These are phyloP conservation scores for Plumapathes pennacea DNA, from an alignment of 92 coral and sea anemone genomes.

Conservation along the genomic window DNA sequence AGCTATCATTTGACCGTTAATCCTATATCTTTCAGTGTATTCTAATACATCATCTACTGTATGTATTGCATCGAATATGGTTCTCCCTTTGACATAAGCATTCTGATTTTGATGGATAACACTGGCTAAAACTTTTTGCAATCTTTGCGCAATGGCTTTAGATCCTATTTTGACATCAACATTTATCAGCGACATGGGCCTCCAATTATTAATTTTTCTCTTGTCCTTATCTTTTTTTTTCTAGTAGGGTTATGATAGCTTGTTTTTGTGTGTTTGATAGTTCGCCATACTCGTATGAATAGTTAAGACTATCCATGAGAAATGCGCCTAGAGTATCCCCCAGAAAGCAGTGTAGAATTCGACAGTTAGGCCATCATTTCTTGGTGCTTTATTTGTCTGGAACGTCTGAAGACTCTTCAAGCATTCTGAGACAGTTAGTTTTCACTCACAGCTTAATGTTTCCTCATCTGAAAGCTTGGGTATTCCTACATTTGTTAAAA, in stretches of 20 bases:
- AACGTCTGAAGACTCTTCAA: no score
- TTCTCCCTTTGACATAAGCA: slow-evolving; percentile 41
- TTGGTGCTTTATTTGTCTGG: no score
- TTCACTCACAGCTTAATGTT: slow-evolving; percentile 4
- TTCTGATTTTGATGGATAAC: slow-evolving; percentile 27
- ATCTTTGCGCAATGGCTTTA: slow-evolving; percentile 21
- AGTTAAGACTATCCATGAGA: slow-evolving; percentile 31
- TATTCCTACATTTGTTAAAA: slow-evolving; percentile 2
- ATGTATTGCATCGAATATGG: slow-evolving; percentile 21
- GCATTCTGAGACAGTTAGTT: no score
- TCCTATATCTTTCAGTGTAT: slow-evolving; percentile 1
- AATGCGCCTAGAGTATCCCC: slow-evolving; percentile 30
- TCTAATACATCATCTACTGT: slow-evolving; percentile 22
- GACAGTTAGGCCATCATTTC: slow-evolving; percentile 13
- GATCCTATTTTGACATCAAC: slow-evolving; percentile 28
- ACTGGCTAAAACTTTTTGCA: slow-evolving; percentile 8
- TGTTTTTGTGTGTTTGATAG: slow-evolving; percentile 32
- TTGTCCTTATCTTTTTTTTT: slow-evolving; percentile 40
- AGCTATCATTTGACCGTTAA: slow-evolving; percentile 2
- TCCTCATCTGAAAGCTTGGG: slow-evolving; percentile 10
- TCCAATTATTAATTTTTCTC: slow-evolving; percentile 22
- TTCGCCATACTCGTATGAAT: slow-evolving; percentile 23
- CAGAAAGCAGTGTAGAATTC: slow-evolving; percentile 19
- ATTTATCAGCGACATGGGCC: slow-evolving; percentile 38
- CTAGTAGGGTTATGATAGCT: slow-evolving; percentile 31